Conservation (phyloP, 2,113 vertebrate species). For the Apteryx owenii region DNA sequence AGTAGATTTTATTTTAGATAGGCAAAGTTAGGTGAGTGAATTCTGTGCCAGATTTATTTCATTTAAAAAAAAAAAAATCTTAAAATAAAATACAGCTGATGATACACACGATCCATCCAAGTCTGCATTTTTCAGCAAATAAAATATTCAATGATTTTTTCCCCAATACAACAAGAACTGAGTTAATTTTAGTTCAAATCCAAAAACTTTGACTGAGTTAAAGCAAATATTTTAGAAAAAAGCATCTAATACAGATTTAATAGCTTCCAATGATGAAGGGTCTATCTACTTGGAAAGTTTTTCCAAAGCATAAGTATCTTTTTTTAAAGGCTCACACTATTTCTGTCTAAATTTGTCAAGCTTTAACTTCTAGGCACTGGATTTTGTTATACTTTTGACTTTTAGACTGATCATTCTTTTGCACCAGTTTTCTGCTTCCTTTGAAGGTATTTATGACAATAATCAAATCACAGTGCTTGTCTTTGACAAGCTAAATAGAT, state of each 20-base stretch:
- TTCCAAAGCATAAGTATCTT: background rate
- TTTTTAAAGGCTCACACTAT: background rate
- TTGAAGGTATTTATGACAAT: background rate
- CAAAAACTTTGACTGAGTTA: background rate
- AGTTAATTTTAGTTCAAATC: background rate
- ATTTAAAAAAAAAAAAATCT: background rate
- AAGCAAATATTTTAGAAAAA: background rate
- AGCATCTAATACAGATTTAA: background rate
- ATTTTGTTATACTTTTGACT: background rate
- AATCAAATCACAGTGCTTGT: background rate
- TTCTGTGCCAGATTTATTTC: background rate
- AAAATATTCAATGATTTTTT: background rate
- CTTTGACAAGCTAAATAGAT: slow-evolving; percentile 22
- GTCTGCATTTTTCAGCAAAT: background rate
- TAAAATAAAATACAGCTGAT: background rate
- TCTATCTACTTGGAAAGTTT: background rate
- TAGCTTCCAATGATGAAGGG: background rate
- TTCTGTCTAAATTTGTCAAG: background rate
- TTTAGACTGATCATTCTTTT: background rate
- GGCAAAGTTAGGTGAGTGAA: background rate
- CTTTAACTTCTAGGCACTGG: background rate
- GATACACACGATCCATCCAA: background rate
- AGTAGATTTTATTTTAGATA: background rate
- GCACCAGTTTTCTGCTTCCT: background rate
- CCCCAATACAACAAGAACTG: background rate